Evolutionary conservation across 2,888 invertebrate species (phyloP).

Genomic region (Leistus spinibarbis): DNA sequence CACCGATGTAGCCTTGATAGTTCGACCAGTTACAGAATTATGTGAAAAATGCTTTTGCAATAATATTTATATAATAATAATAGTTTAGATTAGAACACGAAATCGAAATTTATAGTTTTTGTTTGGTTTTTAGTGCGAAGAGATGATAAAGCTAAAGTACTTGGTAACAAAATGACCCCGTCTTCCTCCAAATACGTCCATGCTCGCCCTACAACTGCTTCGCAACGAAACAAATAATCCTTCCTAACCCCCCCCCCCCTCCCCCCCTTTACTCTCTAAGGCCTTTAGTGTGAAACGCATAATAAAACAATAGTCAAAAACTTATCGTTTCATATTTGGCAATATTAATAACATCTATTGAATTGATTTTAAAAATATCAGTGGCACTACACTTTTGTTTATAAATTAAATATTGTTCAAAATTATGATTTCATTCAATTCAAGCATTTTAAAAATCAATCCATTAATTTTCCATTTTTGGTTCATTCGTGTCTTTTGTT

Average conservation of each 20-base stretch:
- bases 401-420: not conserved
- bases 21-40: no score
- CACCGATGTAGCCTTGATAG: no score
- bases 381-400: not conserved
- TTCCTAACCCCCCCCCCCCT: not conserved
- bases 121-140: not conserved
- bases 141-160: conserved; percentile 17
- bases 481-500: not conserved
- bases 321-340: not conserved
- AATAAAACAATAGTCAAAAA: not conserved
- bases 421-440: not conserved
- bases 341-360: not conserved
- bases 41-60: no score
- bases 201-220: conserved; percentile 12
- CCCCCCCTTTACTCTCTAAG: not conserved
- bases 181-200: conserved; percentile 9
- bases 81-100: no score
- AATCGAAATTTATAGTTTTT: not conserved
- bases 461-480: not conserved
- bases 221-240: conserved; percentile 16
- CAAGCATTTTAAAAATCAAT: not conserved
- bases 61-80: no score
- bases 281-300: not conserved
- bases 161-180: not conserved
- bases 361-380: not conserved